Conservation (phyloP, 2,113 vertebrate species). For the Ciconia boyciana region DNA sequence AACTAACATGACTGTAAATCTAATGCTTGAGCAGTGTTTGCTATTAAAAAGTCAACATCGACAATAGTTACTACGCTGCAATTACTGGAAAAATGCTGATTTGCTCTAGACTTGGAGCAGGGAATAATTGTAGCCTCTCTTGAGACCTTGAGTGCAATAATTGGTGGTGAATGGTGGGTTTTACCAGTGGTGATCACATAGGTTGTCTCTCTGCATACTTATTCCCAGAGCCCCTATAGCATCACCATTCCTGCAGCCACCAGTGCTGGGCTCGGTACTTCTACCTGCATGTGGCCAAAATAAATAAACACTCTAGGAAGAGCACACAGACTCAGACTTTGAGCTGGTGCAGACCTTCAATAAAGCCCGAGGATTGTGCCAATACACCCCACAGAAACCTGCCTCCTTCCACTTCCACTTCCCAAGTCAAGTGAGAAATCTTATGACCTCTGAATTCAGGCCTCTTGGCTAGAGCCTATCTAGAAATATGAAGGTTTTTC, state of each 20-base stretch:
- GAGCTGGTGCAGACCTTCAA: background rate
- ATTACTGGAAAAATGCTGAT: conserved; percentile 37
- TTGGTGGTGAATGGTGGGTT: conserved; percentile 8
- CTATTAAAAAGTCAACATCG: conserved; percentile 58
- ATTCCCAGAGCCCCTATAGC: background rate
- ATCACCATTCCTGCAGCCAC: background rate
- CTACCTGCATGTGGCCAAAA: background rate
- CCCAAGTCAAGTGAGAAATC: background rate
- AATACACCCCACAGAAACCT: background rate
- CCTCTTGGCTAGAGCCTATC: background rate
- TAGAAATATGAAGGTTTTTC: background rate
- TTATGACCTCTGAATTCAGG: background rate
- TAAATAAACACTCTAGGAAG: background rate
- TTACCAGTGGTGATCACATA: background rate
- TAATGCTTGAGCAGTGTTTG: conserved; percentile 34
- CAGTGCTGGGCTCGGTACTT: background rate
- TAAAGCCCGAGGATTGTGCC: background rate
- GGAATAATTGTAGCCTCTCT: conserved; percentile 33
- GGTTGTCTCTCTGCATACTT: background rate
- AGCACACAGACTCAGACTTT: background rate
- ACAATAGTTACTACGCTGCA: conserved; percentile 28
- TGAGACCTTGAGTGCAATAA: conserved; percentile 6
- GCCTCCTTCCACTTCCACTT: background rate
- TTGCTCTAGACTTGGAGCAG: conserved; percentile 19
- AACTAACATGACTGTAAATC: conserved; percentile 51